Conservation (phyloP, 2,888 invertebrate species). For the Tachina fera region DNA sequence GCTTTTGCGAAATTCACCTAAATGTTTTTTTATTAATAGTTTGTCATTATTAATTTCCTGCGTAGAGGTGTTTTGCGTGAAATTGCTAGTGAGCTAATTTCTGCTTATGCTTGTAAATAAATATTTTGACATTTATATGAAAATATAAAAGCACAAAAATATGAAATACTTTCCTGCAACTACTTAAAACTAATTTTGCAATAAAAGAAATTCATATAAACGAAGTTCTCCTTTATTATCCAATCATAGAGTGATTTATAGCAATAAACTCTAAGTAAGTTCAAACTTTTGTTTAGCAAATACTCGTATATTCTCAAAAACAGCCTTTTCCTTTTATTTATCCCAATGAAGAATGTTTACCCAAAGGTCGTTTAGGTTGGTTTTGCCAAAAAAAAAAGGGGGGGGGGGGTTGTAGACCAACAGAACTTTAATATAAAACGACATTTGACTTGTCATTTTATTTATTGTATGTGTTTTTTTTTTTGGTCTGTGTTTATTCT, state of each 20-base stretch:
- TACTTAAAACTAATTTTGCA: neutral
- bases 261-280: neutral
- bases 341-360: slow-evolving; percentile 33
- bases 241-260: slow-evolving; percentile 49
- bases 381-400: neutral
- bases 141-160: neutral
- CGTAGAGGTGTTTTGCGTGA: neutral
- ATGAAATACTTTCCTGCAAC: neutral
- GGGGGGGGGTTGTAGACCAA: neutral
- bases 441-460: slow-evolving; percentile 51
- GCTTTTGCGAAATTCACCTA: too few species aligned
- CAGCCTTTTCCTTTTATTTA: neutral
- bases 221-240: neutral
- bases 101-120: neutral
- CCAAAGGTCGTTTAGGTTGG: slow-evolving; percentile 17
- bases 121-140: neutral
- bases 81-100: neutral
- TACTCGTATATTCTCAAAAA: slow-evolving; percentile 2
- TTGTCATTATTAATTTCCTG: too few species aligned
- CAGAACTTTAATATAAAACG: slow-evolving; percentile 52
- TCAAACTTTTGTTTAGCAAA: slow-evolving; percentile 10
- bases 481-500: slow-evolving; percentile 14
- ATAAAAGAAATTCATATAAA: neutral
- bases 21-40: too few species aligned
- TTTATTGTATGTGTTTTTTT: slow-evolving; percentile 11